phyloP scores from a whole-genome alignment of 2,113 vertebrate genomes.

The Sinocyclocheilus anshuiensis region DNA sequence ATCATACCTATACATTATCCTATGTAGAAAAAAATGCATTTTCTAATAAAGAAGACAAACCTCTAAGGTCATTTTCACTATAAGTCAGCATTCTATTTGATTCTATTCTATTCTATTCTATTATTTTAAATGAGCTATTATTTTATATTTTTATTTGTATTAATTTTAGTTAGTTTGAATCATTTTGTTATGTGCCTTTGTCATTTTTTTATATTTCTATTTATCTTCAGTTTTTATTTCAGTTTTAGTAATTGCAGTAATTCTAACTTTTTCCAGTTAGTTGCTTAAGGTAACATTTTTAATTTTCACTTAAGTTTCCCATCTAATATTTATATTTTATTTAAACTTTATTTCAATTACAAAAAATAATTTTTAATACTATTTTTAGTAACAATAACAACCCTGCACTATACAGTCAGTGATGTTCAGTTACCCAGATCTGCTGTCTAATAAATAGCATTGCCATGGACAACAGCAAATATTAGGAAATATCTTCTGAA shows the following conservation, averaged over 20 bases:
- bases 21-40: not conserved
- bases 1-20: not conserved
- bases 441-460: not conserved
- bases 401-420: not conserved
- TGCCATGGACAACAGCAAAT: not conserved
- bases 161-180: not conserved
- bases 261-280: not conserved
- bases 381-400: not conserved
- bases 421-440: not conserved
- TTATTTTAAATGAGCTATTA: not conserved
- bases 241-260: not conserved
- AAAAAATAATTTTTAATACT: not conserved
- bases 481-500: too few relatives aligned
- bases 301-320: not conserved
- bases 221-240: not conserved
- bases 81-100: not conserved
- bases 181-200: not conserved
- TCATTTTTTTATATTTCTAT: not conserved
- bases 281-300: not conserved
- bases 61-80: not conserved
- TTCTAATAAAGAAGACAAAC: too few relatives aligned
- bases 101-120: not conserved
- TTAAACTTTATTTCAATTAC: not conserved
- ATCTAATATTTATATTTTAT: not conserved
- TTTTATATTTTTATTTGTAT: not conserved